Evolutionary conservation across 1,140 invertebrate species (phyloP).

Genomic region (Apis dorsata): DNA sequence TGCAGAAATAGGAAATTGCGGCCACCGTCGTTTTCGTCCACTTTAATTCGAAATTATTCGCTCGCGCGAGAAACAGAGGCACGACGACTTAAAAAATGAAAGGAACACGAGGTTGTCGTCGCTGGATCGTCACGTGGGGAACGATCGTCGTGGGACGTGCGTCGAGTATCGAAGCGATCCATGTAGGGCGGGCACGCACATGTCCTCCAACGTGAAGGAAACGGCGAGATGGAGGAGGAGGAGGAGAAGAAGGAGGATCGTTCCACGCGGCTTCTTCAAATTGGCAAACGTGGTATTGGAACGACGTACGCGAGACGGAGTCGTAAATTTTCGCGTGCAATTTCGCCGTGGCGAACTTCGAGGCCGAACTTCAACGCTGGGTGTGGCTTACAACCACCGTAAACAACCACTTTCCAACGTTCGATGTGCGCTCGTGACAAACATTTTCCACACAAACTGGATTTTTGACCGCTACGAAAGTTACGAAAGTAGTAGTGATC

Average conservation of each 20-base stretch:
- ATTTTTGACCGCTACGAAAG: not conserved
- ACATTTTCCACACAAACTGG: not conserved
- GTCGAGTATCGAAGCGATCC: slow-evolving; percentile 43
- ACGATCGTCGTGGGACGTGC: slow-evolving; percentile 58
- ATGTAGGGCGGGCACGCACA: slow-evolving; percentile 33
- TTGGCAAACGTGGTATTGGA: slow-evolving; percentile 48
- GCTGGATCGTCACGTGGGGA: slow-evolving; percentile 30
- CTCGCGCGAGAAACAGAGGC: not conserved
- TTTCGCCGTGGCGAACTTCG: slow-evolving; percentile 7
- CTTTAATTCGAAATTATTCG: not conserved
- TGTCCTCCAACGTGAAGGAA: not conserved
- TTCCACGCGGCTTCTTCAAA: slow-evolving; percentile 47
- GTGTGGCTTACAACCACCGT: slow-evolving; percentile 25
- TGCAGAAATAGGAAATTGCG: not conserved
- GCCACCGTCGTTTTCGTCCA: not conserved
- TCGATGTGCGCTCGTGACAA: not conserved
- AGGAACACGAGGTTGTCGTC: slow-evolving; percentile 12
- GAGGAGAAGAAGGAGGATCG: not conserved
- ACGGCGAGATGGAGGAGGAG: not conserved
- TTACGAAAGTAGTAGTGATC: not conserved
- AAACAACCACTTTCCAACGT: not conserved
- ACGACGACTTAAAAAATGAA: slow-evolving; percentile 1
- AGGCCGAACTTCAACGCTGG: not conserved
- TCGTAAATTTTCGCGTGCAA: slow-evolving; percentile 48
- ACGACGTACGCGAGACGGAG: slow-evolving; percentile 10